Conservation (phyloP, 2,797 vertebrate genomes). For the Poeciliopsis paucimaculata region DNA sequence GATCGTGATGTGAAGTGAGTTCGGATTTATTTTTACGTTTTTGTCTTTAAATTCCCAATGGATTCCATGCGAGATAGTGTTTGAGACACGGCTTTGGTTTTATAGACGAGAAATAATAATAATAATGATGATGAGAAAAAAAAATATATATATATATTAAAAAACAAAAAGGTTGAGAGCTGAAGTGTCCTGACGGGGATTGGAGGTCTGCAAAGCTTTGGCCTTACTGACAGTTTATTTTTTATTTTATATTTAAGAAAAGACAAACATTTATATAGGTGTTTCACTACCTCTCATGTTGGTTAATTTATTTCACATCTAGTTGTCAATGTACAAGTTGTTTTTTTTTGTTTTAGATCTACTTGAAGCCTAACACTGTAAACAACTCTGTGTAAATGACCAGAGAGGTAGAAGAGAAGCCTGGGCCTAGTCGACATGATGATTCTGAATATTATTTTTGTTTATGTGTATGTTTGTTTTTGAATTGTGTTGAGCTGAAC, state of each 20-base stretch:
- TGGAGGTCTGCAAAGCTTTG: constrained; percentile 67
- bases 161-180: constrained; percentile 26
- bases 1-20: constrained; percentile 59
- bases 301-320: constrained; percentile 90
- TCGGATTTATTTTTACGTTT: constrained; percentile 24
- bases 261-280: constrained; percentile 80
- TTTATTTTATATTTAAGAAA: constrained; percentile 54
- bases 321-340: constrained; percentile 80
- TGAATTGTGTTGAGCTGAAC: constrained; percentile 80
- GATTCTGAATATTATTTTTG: constrained; percentile 39
- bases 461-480: constrained; percentile 74
- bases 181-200: constrained; percentile 49
- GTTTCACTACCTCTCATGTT: constrained; percentile 97
- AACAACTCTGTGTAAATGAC: constrained; percentile 79
- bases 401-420: constrained; percentile 71
- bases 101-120: constrained; percentile 25
- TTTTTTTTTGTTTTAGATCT: constrained; percentile 78
- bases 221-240: constrained; percentile 67
- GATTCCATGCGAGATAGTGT: constrained; percentile 47
- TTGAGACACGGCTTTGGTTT: constrained; percentile 56
- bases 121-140: not conserved
- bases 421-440: constrained; percentile 76
- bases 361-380: constrained; percentile 90
- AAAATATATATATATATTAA: too few relatives aligned
- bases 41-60: constrained; percentile 50